These are phyloP conservation scores for Delphinus delphis DNA, from an alignment of 2,113 vertebrate genomes.

Conservation along the genomic window DNA sequence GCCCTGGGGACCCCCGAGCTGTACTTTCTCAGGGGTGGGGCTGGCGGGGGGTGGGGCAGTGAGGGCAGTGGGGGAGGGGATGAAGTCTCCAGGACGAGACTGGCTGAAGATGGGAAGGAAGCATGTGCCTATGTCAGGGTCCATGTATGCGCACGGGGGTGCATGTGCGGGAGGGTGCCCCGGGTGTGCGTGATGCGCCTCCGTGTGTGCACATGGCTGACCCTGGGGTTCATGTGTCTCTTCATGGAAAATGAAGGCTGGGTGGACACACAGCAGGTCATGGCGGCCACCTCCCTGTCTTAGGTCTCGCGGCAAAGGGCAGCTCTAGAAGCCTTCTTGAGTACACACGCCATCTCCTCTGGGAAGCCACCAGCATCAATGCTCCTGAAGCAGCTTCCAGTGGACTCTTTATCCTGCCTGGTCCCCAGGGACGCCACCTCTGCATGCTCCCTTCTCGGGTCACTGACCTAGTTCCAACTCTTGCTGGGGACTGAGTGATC, in stretches of 20 bases:
- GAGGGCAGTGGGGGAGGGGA: neutral
- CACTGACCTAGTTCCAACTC: neutral
- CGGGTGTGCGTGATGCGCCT: fast-evolving
- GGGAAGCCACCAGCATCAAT: neutral
- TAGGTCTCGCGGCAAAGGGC: neutral
- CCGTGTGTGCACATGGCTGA: neutral
- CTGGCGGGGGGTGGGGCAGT: neutral
- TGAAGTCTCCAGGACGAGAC: neutral
- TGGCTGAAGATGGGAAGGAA: neutral
- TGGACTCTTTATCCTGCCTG: neutral
- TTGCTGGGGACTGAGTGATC: neutral
- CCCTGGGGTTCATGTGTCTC: neutral
- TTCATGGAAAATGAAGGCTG: neutral
- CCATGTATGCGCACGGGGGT: fast-evolving
- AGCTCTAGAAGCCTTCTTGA: neutral
- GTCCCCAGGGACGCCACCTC: neutral
- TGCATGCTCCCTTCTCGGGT: neutral
- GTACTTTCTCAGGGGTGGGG: conserved; percentile 77
- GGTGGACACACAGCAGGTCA: neutral
- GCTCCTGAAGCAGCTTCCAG: neutral
- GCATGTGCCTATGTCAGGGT: fast-evolving
- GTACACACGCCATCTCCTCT: neutral
- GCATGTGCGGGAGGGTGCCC: neutral
- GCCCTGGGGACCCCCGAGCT: conserved; percentile 71
- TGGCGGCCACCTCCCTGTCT: neutral